Base-by-base conservation (phyloP, 37 sponge, comb jelly and placozoan genomes). In the Cliona cf. orientalis region DNA sequence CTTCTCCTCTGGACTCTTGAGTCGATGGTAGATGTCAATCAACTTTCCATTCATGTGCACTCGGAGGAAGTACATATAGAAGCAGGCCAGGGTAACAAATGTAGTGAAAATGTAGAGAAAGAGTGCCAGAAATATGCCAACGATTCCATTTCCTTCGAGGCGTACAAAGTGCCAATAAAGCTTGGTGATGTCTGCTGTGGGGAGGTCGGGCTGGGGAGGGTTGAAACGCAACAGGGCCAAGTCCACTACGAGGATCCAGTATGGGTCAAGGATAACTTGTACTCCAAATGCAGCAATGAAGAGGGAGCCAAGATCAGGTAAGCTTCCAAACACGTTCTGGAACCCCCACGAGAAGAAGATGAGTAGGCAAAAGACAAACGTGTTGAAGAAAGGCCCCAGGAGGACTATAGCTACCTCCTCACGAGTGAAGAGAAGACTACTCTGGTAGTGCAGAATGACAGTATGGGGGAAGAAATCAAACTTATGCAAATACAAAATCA, bases 401-500 rank as follows among this genome's bases (percentile, higher is more conserved):
- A 68, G 40, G 36, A 68, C 69, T 6, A 68, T 21, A 23, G 69
- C 69, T n/a, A 34, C 41, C 19, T 31, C 41, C 23, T 68, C 69
- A 12, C 42, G 7, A 37, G 69, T 68, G 40, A 68, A 34, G 69
- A 34, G 69, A 9, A 68, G 69, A 23, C 14, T 38, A 34, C 69
- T 68, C 41, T 68, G 69, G 41, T 68, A 68, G 69, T 68, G 29
- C 40, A 68, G 41, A 38, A 68, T 23, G 14, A 68, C 69, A 68
- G 69, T 68, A 41, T 68, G 69, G 23, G 42, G 42, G 42, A n/a
- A 68, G 42, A 38, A 34, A 9, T 68, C 69, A 36, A 68, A 68
- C 42, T 41, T 68, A n/a, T n/a, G n/a, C n/a, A n/a, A n/a, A n/a
- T n/a, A n/a, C n/a, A n/a, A n/a, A n/a, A n/a, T n/a, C n/a, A n/a